Evolutionary conservation across 2,113 vertebrate genomes (phyloP), one percentile per base, ranked within the genome.

Genomic region (Machaerirhynchus nigripectus): DNA sequence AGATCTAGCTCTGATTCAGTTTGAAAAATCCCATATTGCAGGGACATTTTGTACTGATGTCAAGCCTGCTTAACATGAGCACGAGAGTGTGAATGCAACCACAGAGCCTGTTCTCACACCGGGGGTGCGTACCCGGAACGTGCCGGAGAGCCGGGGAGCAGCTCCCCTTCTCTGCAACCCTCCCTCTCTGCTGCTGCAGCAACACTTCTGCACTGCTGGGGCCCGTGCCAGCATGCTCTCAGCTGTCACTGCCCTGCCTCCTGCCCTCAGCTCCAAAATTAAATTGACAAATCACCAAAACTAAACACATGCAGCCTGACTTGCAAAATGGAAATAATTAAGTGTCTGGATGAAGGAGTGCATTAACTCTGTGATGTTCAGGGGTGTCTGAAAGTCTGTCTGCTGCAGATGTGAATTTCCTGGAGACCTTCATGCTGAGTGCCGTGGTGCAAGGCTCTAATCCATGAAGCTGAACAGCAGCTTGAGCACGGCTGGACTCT

Each of bases 41-140:
- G 56, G 44, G 40, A 60, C 55, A 35, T 33, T 22, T 49, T 40
- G 60, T 84, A 24, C 71, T 19, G 23, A 33, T 71, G 71, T 82
- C 71, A 82, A 77, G 55, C 49, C 70, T 87, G 61, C 49, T 76
- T 42, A 81, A n/a, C 59, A 84, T 61, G 39, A 67, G 47, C 4
- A 15, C 0, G 3, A 35, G 63, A 40, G 59, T 1, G 47, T 80
- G 71, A 90, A 76, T 1, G 7, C 55, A 53, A 6, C n/a, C 2
- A 13, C 7, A 7, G 61, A 85, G 35, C 6, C 79, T 65, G 70
- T 56, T 42, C 21, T 7, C 3, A 2, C 81, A 31, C 69, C 0
- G 0, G n/a, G 47, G 24, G 8, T 9, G 42, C 0, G 3, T 5
- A 20, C 44, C 31, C 33, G 9, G 89, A 74, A 55, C 0, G 0